Evolutionary conservation across 2,797 vertebrate species (phyloP), one percentile per base, ranked within the genome.

Genomic region (Diplodus puntazzo): DNA sequence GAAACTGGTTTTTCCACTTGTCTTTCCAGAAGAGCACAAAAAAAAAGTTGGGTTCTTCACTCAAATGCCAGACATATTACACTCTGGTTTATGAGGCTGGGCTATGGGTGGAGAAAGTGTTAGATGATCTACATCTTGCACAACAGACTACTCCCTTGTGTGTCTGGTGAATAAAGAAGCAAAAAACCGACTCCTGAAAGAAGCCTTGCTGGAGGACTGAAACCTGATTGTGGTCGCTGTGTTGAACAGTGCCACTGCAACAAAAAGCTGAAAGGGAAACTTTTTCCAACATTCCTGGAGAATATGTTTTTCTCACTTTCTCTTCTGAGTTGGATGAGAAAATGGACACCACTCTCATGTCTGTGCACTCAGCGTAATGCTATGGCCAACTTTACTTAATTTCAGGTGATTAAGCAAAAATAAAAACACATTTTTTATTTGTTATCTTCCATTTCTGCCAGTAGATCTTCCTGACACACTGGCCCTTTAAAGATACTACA

Each of bases 51-150:
- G 14, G 21, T 30, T 17, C 16, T 11, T 66, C 12, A 25, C n/a
- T 69, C 18, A 42, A 49, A 67, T 12, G 67, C 74, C 50, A 69
- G 62, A 66, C 48, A 1, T 5, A 20, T 30, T 50, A 42, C 54
- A 52, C n/a, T 69, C 17, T 69, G 62, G 16, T 83, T 77, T 63
- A 81, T 79, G 75, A 39, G 58, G 69, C 54, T 52, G 0, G 8
- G 5, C 25, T 81, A 61, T 65, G 75, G 81, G 83, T 71, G 80
- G 75, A 52, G 77, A 73, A 54, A 42, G 75, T 76, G 82, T 82
- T 64, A 63, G 48, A 69, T 79, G 87, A 84, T 82, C 71, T 48
- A 65, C 72, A 69, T 72, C 20, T 53, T 77, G 52, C 58, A 65
- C 50, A 70, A 48, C n/a, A 59, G 71, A 66, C 67, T 0, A 68